Evolutionary conservation across 1,140 invertebrate genomes (phyloP).

Genomic region (Batillaria attramentaria): DNA sequence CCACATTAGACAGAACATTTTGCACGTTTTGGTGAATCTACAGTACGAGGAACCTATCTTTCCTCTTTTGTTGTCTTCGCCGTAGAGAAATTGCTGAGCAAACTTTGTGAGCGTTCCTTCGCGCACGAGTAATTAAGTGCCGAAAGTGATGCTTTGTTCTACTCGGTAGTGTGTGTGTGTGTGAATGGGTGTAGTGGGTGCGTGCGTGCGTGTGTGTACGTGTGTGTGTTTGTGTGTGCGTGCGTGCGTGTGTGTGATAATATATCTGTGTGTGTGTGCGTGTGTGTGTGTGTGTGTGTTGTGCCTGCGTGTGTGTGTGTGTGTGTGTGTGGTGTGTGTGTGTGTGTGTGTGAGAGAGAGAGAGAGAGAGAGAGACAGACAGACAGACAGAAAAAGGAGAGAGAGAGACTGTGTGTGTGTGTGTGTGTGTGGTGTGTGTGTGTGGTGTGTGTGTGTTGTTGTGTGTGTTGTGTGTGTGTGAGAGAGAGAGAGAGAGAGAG

Average conservation of each 20-base stretch:
- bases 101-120: too few species aligned
- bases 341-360: slow-evolving; percentile 4
- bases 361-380: neutral
- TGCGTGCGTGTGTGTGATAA: neutral
- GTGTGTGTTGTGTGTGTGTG: neutral
- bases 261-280: neutral
- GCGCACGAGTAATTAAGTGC: too few species aligned
- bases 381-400: neutral
- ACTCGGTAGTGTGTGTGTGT: neutral
- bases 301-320: slow-evolving; percentile 10
- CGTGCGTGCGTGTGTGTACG: slow-evolving; percentile 1
- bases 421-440: neutral
- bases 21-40: neutral
- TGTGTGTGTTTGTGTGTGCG: neutral
- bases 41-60: neutral
- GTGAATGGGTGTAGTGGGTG: too few species aligned
- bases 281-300: slow-evolving; percentile 7
- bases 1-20: too few species aligned
- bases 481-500: neutral
- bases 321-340: slow-evolving; percentile 18
- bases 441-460: neutral
- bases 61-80: slow-evolving; percentile 17
- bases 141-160: too few species aligned
- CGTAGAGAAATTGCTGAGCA: too few species aligned
- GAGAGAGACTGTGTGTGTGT: neutral